Base-by-base conservation (phyloP, 2,888 invertebrate species). In the Celastrina argiolus region DNA sequence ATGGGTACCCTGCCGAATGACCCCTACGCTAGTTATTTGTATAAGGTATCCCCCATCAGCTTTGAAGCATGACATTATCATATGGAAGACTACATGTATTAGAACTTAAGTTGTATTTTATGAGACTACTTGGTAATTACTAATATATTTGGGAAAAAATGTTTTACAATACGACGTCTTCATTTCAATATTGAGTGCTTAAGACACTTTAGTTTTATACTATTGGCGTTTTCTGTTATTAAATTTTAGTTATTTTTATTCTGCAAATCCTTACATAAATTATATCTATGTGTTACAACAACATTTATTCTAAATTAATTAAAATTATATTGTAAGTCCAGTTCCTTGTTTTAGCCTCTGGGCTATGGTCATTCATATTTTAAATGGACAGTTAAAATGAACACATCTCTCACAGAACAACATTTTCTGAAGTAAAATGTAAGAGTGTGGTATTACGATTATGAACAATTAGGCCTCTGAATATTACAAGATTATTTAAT, bases 1-100 rank as follows among this genome's bases (percentile, higher is more conserved):
- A 51, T 16, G 22, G 51, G 51, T 22, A 51, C 51, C 51, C 51
- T 51, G 51, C 51, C 22, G 51, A 51, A 51, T 51, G 51, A 51
- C 51, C 51, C 51, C 51, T 51, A 51, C 10, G 51, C 51, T 51
- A 51, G 8, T 8, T 18, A 45, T 12, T 45, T 51, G 36, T 36
- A 36, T 36, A 26, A 51, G 22, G 22, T 51, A 18, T 45, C 4
- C 8, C 51, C 31, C 31, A 16, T 26, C 51, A 26, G 51, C 51
- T 26, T 18, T 26, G 12, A 12, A 0, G 51, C 22, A 22, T 14
- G 22, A 22, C 22, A 16, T 22, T 26, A 22, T 12, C 12, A 51
- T 51, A 22, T 51, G 51, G 51, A 51, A 51, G 51, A 51, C 51
- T 14, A 51, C 5, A 51, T 51, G 12, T 1, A 12, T 14, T 1